Conservation (phyloP, 1,140 invertebrate genomes). For the Sweltsa coloradensis region DNA sequence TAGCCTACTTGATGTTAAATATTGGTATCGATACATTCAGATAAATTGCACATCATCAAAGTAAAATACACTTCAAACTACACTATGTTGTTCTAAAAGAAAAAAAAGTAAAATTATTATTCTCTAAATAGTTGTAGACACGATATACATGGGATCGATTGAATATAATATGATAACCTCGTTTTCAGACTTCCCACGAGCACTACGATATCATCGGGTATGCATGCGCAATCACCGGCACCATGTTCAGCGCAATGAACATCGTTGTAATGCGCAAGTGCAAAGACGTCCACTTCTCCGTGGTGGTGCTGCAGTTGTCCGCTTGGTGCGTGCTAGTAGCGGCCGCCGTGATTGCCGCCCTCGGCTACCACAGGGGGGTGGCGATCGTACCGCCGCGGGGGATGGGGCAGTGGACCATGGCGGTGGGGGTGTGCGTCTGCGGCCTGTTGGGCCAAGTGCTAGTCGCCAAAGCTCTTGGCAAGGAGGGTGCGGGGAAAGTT, state of each 20-base stretch:
- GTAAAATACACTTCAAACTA: no score
- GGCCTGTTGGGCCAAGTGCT: slow-evolving; percentile 35
- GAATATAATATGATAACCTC: no score
- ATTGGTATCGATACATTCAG: no score
- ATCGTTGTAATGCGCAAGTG: slow-evolving; percentile 40
- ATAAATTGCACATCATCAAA: no score
- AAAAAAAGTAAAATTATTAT: no score
- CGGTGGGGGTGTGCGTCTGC: slow-evolving; percentile 23
- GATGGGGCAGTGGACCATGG: slow-evolving; percentile 29
- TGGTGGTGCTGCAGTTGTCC: slow-evolving; percentile 35
- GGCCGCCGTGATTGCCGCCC: slow-evolving; percentile 17
- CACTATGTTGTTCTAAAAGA: no score
- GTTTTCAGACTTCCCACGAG: no score
- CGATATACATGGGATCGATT: no score
- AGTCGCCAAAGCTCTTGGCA: slow-evolving; percentile 33
- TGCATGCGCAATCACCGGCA: slow-evolving; percentile 32
- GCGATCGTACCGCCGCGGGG: slow-evolving; percentile 21
- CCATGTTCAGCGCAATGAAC: slow-evolving; percentile 36
- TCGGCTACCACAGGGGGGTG: slow-evolving; percentile 15
- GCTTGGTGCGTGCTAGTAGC: slow-evolving; percentile 31
- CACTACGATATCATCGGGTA: slow-evolving; percentile 34
- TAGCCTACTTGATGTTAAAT: no score
- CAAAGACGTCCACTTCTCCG: slow-evolving; percentile 35
- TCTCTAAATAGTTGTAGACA: no score
- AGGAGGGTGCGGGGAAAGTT: slow-evolving; percentile 39